phyloP scores from a whole-genome alignment of 2,113 vertebrate species.

The Rafetus swinhoei region DNA sequence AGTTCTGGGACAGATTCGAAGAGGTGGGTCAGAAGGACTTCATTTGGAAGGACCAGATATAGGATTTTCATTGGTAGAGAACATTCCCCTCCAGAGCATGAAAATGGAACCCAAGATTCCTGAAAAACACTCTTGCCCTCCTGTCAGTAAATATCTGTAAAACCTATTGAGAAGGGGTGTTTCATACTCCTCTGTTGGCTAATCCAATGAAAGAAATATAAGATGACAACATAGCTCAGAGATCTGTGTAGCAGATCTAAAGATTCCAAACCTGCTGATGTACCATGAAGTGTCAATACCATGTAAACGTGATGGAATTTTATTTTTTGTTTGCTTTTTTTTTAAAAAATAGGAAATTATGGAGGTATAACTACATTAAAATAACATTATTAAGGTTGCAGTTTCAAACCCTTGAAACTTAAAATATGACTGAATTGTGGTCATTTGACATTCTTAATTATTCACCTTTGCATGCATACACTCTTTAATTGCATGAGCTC shows the following conservation, averaged over 20 bases:
- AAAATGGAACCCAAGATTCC: not conserved
- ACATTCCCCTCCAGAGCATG: not conserved
- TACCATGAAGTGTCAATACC: not conserved
- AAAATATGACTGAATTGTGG: not conserved
- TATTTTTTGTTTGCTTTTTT: not conserved
- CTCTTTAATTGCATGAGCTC: not conserved
- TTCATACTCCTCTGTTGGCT: not conserved
- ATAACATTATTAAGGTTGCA: not conserved
- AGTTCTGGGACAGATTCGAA: not conserved
- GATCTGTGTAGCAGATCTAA: not conserved
- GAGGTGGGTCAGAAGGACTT: not conserved
- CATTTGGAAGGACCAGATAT: not conserved
- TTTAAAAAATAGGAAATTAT: not conserved
- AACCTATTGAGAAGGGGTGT: not conserved
- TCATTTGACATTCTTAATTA: not conserved
- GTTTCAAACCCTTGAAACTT: not conserved
- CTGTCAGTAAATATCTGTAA: not conserved
- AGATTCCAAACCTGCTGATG: not conserved
- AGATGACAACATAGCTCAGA: not conserved
- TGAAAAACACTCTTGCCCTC: not conserved
- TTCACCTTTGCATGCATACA: not conserved
- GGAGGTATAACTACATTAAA: not conserved
- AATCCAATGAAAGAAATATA: not conserved
- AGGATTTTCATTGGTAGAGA: not conserved
- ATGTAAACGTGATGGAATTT: not conserved